phyloP scores from a whole-genome alignment of 2,113 vertebrate species.

The Todiramphus saurophagus region DNA sequence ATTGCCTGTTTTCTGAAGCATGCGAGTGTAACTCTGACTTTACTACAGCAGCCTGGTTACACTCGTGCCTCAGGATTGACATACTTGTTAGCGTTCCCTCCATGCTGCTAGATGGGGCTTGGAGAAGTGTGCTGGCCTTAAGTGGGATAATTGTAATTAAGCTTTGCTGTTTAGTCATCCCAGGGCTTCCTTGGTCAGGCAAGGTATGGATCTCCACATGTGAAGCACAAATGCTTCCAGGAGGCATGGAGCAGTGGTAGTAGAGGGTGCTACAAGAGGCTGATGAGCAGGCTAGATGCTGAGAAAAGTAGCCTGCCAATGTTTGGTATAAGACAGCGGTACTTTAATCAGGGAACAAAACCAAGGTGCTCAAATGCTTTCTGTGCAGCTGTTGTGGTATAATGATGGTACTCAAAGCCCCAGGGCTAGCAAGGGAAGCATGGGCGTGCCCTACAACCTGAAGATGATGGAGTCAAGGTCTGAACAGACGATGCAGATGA shows the following conservation, averaged over 20 bases:
- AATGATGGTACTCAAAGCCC: background rate
- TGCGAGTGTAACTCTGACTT: background rate
- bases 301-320: background rate
- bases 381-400: fast-evolving
- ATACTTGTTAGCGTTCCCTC: background rate
- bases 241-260: background rate
- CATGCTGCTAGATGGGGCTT: background rate
- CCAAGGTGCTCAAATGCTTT: background rate
- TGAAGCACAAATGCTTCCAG: background rate
- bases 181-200: background rate
- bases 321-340: background rate
- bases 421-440: background rate
- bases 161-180: background rate
- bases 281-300: background rate
- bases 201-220: background rate
- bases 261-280: background rate
- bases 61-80: background rate
- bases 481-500: background rate
- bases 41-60: background rate
- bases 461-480: background rate
- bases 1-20: background rate
- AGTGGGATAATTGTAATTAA: background rate
- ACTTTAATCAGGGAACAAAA: background rate
- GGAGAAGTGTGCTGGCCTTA: background rate
- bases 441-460: background rate